Base-by-base conservation (phyloP, 2,888 invertebrate genomes). In the Dione juno region DNA sequence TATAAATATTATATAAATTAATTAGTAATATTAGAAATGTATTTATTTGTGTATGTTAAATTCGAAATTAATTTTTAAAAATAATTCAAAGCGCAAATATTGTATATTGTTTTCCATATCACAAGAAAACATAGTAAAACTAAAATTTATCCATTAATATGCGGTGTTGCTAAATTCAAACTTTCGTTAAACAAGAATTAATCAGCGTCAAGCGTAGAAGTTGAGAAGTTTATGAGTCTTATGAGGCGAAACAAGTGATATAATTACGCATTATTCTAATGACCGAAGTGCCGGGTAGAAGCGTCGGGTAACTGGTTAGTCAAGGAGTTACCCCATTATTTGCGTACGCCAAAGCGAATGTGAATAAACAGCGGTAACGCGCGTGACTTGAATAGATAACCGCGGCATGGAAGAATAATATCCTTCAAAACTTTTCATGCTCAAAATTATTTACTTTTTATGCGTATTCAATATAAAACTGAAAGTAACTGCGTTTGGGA, bases 321-420 rank as follows among this genome's bases (percentile, higher is more conserved):
- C 79, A 79, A 84, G 80, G 84, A 88, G 83, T 85, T 82, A 82
- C 81, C 81, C 84, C 83, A 85, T 90, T 89, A 89, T 88, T 89
- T 88, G 87, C 84, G 83, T 81, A 84, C 80, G 80, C 82, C 82
- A 82, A 83, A 83, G 82, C 82, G 83, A 87, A 89, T 86, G 85
- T 85, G 88, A 86, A 89, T 89, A 90, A 90, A 90, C 89, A 89
- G 81, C 78, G 77, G 75, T 76, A 77, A 76, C 79, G 82, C 80
- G 82, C 91, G 91, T 92, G 92, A 89, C 88, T 83, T 64, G 89
- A 90, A 90, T 91, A 83, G 84, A 87, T 82, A 78, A 78, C 79
- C 76, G 77, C 82, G 78, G 81, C 81, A 86, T 82, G 82, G 80
- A 79, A 80, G 76, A 78, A 80, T 80, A 78, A 74, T 80, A 78